Conservation (phyloP, 2,888 invertebrate genomes). For the Pristionchus mayeri region DNA sequence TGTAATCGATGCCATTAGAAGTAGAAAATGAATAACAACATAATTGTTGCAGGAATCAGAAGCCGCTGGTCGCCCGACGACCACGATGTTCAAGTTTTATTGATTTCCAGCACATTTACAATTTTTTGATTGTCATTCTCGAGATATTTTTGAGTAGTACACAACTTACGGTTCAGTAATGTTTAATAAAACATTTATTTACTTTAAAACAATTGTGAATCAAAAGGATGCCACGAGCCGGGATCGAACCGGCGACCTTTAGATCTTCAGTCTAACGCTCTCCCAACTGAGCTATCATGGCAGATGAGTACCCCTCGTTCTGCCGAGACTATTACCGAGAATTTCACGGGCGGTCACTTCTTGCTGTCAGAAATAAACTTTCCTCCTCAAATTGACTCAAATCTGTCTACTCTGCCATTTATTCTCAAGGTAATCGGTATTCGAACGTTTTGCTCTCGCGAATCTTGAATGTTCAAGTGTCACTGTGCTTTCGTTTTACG, state of each 20-base stretch:
- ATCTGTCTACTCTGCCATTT: too few species aligned
- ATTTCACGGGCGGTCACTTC: neutral
- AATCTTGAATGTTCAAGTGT: neutral
- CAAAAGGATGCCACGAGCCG: constrained; percentile 6
- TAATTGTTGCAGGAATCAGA: neutral
- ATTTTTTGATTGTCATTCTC: neutral
- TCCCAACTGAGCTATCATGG: constrained; percentile 38
- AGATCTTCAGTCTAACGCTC: constrained; percentile 1
- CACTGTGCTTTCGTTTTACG: neutral
- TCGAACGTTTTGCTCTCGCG: neutral
- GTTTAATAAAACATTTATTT: neutral
- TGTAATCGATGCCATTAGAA: neutral
- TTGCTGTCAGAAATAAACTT: too few species aligned
- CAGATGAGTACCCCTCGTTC: neutral
- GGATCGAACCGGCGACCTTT: constrained; percentile 9
- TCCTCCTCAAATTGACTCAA: too few species aligned
- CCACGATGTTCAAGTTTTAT: constrained; percentile 2
- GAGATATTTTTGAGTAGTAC: neutral
- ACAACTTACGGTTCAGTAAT: neutral
- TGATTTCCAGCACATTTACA: neutral
- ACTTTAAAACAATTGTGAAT: neutral
- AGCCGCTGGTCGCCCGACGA: neutral
- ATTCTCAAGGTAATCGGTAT: too few species aligned
- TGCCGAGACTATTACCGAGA: neutral
- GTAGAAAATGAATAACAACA: neutral